A percentile compares a stretch with the other conserved stretches of the same genome.
Evolutionary conservation across 53 echinoderm and acorn worm species (phyloP).

Genomic region (Pentamera pediparva): DNA sequence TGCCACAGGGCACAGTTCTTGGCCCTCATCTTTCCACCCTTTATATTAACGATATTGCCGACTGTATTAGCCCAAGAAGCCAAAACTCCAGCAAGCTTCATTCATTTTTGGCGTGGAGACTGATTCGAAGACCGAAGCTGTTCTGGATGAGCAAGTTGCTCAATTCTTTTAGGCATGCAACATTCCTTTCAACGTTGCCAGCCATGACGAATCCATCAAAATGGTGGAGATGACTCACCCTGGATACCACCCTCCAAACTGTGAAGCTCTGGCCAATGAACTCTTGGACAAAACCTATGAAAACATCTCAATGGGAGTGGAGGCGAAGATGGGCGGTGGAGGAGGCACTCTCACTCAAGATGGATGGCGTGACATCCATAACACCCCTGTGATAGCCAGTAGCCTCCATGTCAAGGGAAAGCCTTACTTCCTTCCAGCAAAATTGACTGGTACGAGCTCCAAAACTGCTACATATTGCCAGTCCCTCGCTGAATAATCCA

Average conservation of each 20-base stretch:
- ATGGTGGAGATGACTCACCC: conserved; percentile 22
- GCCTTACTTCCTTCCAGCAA: conserved; percentile 16
- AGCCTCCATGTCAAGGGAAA: conserved; percentile 19
- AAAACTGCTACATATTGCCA: conserved; percentile 14
- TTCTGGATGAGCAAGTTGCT: conserved; percentile 18
- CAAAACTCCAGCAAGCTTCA: background rate
- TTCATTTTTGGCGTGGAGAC: conserved; percentile 19
- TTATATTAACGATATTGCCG: too few relatives aligned
- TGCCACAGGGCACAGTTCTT: too few relatives aligned
- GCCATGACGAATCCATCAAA: conserved; percentile 6
- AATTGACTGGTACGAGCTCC: background rate
- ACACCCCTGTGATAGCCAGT: conserved; percentile 23
- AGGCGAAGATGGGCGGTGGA: background rate
- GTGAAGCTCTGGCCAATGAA: conserved; percentile 1
- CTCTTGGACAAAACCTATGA: conserved; percentile 10
- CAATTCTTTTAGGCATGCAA: background rate
- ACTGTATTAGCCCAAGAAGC: too few relatives aligned
- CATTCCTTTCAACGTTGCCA: conserved; percentile 23
- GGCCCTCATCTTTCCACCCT: too few relatives aligned
- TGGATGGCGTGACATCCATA: conserved; percentile 28
- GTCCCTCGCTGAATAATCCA: background rate
- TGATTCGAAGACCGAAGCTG: background rate
- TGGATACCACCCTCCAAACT: conserved; percentile 7
- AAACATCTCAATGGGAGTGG: background rate
- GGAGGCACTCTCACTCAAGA: conserved; percentile 10